Percentiles rank a stretch among this genome's conserved stretches.
phyloP scores from a whole-genome alignment of 2,888 invertebrate genomes.

The Encarsia formosa region DNA sequence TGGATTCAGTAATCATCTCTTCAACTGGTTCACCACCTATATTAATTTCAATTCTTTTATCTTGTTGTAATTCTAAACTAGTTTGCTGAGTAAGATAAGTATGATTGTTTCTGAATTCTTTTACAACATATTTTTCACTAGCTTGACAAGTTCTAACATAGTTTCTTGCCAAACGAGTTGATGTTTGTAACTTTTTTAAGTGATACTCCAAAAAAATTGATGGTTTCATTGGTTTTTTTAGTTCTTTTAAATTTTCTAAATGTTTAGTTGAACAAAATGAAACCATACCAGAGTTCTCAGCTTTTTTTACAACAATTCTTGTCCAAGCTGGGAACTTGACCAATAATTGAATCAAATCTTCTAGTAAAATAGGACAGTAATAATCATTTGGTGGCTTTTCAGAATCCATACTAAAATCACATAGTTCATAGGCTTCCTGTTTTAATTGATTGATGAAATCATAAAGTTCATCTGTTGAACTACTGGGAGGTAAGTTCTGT shows the following conservation, averaged over 20 bases:
- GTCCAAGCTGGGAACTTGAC: conserved; percentile 25
- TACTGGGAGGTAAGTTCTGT: background rate
- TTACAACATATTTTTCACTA: no score
- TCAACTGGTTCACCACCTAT: background rate
- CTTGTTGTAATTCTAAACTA: background rate
- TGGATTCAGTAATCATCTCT: background rate
- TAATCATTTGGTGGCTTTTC: conserved; percentile 16
- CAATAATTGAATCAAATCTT: conserved; percentile 20
- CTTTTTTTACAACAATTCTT: conserved; percentile 14
- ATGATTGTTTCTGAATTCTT: conserved; percentile 6
- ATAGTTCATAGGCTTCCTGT: conserved; percentile 12
- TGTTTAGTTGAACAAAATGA: conserved; percentile 11
- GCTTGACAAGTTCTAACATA: no score
- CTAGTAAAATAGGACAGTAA: conserved; percentile 19
- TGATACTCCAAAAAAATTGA: conserved; percentile 17
- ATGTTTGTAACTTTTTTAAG: no score
- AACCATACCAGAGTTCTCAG: conserved; percentile 7
- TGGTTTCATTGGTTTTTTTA: conserved; percentile 10
- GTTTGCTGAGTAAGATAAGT: background rate
- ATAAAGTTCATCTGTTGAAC: conserved; percentile 10
- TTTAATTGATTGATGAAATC: conserved; percentile 18
- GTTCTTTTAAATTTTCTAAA: conserved; percentile 1
- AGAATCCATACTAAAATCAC: conserved; percentile 15
- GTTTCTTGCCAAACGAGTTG: no score
- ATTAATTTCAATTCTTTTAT: conserved; percentile 9